These are phyloP conservation scores for Acanthopagrus latus DNA, from an alignment of 2,797 vertebrate species.

Conservation along the genomic window DNA sequence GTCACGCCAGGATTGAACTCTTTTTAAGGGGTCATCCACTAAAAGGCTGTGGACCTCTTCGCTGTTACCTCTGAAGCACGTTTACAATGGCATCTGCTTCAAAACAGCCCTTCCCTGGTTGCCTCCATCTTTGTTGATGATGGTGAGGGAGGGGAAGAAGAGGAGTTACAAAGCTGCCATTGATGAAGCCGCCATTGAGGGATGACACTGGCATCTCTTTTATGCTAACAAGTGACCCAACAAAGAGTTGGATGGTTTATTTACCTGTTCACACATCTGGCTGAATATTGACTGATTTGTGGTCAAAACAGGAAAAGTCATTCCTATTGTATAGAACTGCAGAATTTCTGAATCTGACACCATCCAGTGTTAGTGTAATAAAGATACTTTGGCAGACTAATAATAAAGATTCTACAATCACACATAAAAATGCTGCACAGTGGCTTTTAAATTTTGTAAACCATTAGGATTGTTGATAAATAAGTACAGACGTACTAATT, in stretches of 20 bases:
- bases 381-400: not conserved
- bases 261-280: not conserved
- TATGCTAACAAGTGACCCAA: not conserved
- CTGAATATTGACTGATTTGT: not conserved
- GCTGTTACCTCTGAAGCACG: not conserved
- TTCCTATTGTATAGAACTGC: not conserved
- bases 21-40: not conserved
- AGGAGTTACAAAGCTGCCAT: not conserved
- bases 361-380: not conserved
- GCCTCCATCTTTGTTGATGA: not conserved
- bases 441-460: conserved; percentile 4
- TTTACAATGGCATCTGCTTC: not conserved
- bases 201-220: not conserved
- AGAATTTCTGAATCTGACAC: not conserved
- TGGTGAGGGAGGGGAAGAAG: not conserved
- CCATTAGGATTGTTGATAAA: not conserved
- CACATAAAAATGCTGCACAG: not conserved
- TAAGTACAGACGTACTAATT: not conserved
- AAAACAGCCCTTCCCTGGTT: not conserved
- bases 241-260: not conserved
- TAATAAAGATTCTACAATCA: not conserved
- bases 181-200: not conserved
- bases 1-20: not conserved
- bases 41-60: not conserved
- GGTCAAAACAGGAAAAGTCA: not conserved